Conservation (phyloP, 1,140 invertebrate species). For the Cotesia vestalis region DNA sequence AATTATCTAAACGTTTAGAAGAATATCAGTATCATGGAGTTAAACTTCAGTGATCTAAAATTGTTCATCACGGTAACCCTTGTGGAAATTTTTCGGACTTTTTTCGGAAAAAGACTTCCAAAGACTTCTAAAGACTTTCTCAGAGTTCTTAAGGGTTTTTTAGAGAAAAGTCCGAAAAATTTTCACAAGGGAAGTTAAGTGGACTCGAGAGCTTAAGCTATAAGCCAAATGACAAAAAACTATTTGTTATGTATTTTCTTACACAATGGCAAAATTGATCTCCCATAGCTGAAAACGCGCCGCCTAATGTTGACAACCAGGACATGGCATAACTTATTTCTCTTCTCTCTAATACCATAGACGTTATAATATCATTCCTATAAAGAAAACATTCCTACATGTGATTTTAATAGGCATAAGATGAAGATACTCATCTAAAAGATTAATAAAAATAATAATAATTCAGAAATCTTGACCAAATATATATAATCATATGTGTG, state of each 20-base stretch:
- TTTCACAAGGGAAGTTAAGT: too few relatives aligned
- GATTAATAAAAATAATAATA: constrained; percentile 14
- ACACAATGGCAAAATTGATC: constrained; percentile 84
- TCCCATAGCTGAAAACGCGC: constrained; percentile 92
- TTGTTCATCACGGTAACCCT: too few relatives aligned
- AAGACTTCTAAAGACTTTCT: too few relatives aligned
- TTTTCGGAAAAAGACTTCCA: too few relatives aligned
- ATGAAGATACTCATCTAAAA: constrained; percentile 11
- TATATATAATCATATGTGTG: constrained; percentile 2
- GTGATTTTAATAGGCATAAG: constrained; percentile 15
- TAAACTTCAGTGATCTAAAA: too few relatives aligned
- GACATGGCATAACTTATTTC: constrained; percentile 88
- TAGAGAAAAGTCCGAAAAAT: too few relatives aligned
- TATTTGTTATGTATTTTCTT: constrained; percentile 55
- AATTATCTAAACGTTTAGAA: too few relatives aligned
- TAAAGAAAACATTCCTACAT: constrained; percentile 31
- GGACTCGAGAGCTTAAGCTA: too few relatives aligned
- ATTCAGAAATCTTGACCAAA: constrained; percentile 12
- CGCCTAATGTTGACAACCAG: constrained; percentile 95
- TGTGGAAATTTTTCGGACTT: too few relatives aligned
- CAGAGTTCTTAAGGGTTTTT: too few relatives aligned
- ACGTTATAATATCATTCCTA: constrained; percentile 59
- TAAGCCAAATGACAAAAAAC: constrained; percentile 6
- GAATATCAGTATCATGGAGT: too few relatives aligned
- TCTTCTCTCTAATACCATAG: constrained; percentile 70